phyloP scores from a whole-genome alignment of 2,113 vertebrate genomes.

The Rissa tridactyla region DNA sequence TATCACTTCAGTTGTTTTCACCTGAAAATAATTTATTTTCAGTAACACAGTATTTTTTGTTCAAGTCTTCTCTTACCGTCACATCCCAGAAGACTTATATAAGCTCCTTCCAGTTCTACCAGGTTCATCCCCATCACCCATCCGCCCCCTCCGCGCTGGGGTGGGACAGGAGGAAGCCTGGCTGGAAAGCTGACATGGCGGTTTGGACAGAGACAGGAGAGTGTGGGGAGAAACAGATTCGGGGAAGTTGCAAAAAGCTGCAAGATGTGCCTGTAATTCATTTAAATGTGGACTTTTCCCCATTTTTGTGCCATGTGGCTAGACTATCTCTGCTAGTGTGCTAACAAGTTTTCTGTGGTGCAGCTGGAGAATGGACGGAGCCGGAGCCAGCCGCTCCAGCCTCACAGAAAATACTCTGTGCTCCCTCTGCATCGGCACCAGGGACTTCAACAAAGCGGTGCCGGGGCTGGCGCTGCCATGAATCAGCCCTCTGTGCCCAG shows the following conservation, averaged over 20 bases:
- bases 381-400: not conserved
- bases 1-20: not conserved
- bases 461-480: not conserved
- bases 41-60: not conserved
- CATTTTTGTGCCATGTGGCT: not conserved
- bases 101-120: not conserved
- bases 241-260: not conserved
- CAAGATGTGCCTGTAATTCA: not conserved
- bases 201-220: not conserved
- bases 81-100: too few species aligned
- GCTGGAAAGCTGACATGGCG: not conserved
- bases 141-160: rapidly evolving
- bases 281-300: not conserved
- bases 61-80: not conserved
- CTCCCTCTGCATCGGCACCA: not conserved
- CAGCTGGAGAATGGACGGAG: constrained; percentile 30
- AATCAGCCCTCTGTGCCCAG: constrained; percentile 53
- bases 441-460: not conserved
- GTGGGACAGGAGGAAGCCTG: not conserved
- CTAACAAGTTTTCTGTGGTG: not conserved
- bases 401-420: constrained; percentile 43
- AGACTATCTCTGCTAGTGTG: rapidly evolving
- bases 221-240: not conserved
- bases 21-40: not conserved
- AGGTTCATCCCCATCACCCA: not conserved